These are phyloP conservation scores for Eumaeus atala DNA, from an alignment of 1,140 invertebrate genomes.

Conservation along the genomic window DNA sequence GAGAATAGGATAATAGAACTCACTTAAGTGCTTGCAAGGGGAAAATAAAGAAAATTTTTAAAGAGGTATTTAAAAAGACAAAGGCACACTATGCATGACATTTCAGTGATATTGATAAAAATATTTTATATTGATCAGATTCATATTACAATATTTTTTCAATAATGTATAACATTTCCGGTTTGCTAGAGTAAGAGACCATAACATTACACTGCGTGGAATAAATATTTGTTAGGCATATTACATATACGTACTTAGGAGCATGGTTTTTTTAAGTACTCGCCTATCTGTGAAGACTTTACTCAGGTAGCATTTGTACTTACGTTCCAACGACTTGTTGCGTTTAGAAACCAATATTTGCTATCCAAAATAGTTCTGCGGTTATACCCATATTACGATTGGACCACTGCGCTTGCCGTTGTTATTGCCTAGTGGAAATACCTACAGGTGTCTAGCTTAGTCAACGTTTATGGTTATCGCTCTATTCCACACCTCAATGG, in stretches of 20 bases:
- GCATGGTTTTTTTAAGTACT: too few relatives aligned
- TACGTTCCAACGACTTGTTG: too few relatives aligned
- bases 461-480: not conserved
- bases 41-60: slow-evolving; percentile 14
- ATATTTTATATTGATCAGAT: not conserved
- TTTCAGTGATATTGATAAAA: not conserved
- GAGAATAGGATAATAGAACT: slow-evolving; percentile 12
- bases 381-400: slow-evolving; percentile 1
- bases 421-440: not conserved
- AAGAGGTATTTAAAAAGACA: slow-evolving; percentile 9
- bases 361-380: slow-evolving; percentile 5
- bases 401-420: not conserved
- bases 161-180: too few relatives aligned
- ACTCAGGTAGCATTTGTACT: too few relatives aligned
- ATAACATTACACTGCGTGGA: too few relatives aligned
- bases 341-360: too few relatives aligned
- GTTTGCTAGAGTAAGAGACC: too few relatives aligned
- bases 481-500: not conserved
- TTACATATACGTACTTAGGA: too few relatives aligned
- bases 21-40: slow-evolving; percentile 14
- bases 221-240: too few relatives aligned
- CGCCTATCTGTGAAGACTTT: too few relatives aligned
- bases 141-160: too few relatives aligned
- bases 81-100: slow-evolving; percentile 5
- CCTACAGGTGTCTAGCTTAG: slow-evolving; percentile 1